Base-by-base conservation (phyloP, 1,140 invertebrate species). In the Theocolax elegans region DNA sequence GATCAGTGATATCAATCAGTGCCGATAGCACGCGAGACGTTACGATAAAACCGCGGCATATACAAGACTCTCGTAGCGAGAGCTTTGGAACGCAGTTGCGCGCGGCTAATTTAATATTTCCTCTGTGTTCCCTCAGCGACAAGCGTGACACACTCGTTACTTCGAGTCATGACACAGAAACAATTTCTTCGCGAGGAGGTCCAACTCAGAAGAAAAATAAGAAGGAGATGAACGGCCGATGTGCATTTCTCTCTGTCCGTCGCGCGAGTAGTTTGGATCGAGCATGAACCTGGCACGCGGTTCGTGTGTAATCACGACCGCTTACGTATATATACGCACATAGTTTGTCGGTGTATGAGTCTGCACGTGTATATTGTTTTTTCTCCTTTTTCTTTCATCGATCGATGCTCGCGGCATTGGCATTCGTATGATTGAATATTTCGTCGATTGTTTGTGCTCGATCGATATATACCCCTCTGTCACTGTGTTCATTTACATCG, bases 91-190 rank as follows among this genome's bases (percentile, higher is more conserved):
- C 46, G 46, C 19, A 48, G 46, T n/a, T n/a, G 15, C 10, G 17
- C 38, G 25, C 6, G 25, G 44, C 54, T 67, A 51, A 59, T 59
- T 67, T 53, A 40, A 59, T 67, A 51, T 59, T 67, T 59, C 23
- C 44, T 51, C 49, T 27, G 9, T 23, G 49, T 51, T 25, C 23
- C 13, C 23, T 13, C 49, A 21, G 10, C 31, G 31, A 35, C 31
- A 35, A 46, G 59, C 59, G 59, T 62, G 40, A 62, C 59, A 44
- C 25, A 19, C 17, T 42, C 19, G 56, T 42, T 40, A 35, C 38
- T 21, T 35, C 59, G 42, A 62, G 59, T 62, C 59, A 62, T 48
- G 40, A 29, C 59, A 62, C 42, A 27, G 35, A 38, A 27, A 40
- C 38, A 38, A 59, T 59, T 59, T 42, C 56, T 59, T 25, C 31